Conservation (phyloP, 2,888 invertebrate species). For the Dilophus febrilis region DNA sequence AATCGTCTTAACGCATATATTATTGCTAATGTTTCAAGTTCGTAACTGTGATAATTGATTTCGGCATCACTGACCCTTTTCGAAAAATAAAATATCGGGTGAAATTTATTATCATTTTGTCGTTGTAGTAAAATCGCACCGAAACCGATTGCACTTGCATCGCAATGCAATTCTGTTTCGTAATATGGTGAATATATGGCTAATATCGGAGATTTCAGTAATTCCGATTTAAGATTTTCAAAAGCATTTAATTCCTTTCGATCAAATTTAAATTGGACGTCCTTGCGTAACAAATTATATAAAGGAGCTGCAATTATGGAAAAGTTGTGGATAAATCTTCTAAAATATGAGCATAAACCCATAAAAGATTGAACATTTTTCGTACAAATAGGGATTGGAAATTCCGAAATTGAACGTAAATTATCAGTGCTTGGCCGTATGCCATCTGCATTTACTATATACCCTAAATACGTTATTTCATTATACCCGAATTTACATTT, state of each 20-base stretch:
- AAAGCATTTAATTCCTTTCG: constrained; percentile 12
- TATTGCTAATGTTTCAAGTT: constrained; percentile 7
- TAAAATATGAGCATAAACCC: constrained; percentile 2
- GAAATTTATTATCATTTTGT: constrained; percentile 11
- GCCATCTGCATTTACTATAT: constrained; percentile 8
- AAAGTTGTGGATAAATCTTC: neutral
- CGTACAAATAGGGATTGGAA: neutral
- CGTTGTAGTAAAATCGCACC: constrained; percentile 15
- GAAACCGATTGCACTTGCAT: constrained; percentile 15
- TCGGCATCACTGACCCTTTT: constrained; percentile 14
- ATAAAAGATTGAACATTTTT: neutral
- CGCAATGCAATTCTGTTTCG: constrained; percentile 18
- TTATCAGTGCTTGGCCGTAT: constrained; percentile 8
- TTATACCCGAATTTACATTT: constrained; percentile 9
- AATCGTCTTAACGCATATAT: constrained; percentile 13
- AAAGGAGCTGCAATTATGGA: constrained; percentile 12
- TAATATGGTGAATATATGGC: constrained; percentile 12
- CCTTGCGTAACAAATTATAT: constrained; percentile 12
- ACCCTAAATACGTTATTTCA: constrained; percentile 10
- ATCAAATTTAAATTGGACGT: constrained; percentile 12
- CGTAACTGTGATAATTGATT: constrained; percentile 16
- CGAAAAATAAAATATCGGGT: constrained; percentile 18
- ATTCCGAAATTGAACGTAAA: neutral
- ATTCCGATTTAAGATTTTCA: constrained; percentile 11
- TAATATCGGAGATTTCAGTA: constrained; percentile 9